Conservation (phyloP, 1,140 invertebrate species). For the Drosophila lacteicornis region DNA sequence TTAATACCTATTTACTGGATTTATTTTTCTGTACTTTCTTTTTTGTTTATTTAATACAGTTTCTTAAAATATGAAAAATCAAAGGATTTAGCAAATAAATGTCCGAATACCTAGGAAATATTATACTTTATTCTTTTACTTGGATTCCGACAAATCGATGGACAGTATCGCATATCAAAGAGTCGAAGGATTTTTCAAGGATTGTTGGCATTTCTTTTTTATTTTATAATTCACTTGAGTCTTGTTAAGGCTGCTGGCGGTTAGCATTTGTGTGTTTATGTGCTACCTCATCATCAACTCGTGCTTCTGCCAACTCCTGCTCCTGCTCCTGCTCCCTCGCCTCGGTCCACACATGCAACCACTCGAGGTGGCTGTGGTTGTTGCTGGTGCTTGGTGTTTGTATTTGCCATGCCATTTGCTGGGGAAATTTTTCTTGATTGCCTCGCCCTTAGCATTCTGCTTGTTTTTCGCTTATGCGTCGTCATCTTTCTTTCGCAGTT, state of each 20-base stretch:
- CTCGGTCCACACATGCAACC: conserved; percentile 55
- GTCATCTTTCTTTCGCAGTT: conserved; percentile 65
- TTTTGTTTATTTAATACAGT: too few species aligned
- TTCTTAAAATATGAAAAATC: too few species aligned
- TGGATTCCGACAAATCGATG: conserved; percentile 9
- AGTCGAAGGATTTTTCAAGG: conserved; percentile 6
- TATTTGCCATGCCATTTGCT: conserved; percentile 77
- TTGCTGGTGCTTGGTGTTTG: conserved; percentile 31
- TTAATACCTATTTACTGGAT: too few species aligned
- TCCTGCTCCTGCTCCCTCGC: background rate
- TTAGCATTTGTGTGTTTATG: conserved; percentile 38
- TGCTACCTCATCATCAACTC: conserved; percentile 43
- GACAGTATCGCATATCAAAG: conserved; percentile 31
- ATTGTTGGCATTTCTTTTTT: conserved; percentile 22
- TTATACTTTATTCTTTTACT: background rate
- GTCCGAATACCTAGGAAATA: background rate
- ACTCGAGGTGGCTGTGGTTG: conserved; percentile 53
- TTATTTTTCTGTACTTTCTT: too few species aligned
- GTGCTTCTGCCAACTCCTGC: conserved; percentile 1
- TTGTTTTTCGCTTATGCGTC: conserved; percentile 71
- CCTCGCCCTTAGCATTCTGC: conserved; percentile 70
- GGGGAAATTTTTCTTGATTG: conserved; percentile 76
- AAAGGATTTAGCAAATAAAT: too few species aligned
- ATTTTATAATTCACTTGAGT: conserved; percentile 59
- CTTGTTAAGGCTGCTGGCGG: conserved; percentile 46